Evolutionary conservation across 1,140 invertebrate species (phyloP), one percentile per base, ranked within the genome.

Genomic region (Drosophila burlai): DNA sequence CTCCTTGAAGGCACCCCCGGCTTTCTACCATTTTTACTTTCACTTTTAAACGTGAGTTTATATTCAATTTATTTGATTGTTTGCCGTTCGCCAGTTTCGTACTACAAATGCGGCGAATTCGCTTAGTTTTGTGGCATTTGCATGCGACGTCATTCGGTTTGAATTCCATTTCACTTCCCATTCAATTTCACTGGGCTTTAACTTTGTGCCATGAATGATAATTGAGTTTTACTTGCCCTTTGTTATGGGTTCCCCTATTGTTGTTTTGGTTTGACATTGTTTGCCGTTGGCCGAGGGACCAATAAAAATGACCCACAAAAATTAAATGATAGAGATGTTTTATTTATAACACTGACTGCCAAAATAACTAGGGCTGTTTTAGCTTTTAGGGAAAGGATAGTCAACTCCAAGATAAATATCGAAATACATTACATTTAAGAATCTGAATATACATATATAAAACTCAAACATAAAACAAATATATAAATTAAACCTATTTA

Each of bases 51-150:
- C 80, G 61, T 83, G 64, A 89, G 76, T 80, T 86, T 86, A 80
- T 86, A 86, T 86, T 86, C 84, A 87, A 89, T 86, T 86, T 87
- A 69, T 80, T 87, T 72, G 64, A 55, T 72, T 82, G 50, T 76
- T 67, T 49, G 67, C 46, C 38, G 49, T 43, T 67, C 36, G 40
- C 40, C 46, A 76, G 55, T 59, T 62, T 66, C 29, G 55, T 60
- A 67, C 40, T 77, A 68, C 63, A 68, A 77, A 68, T 68, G 74
- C 57, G 73, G 45, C 57, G 67, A 63, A 58, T 58, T 68, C 46
- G 45, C 55, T 54, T 54, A 68, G 61, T 46, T 55, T 68, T 49
- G 45, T 13, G 18, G 16, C 54, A 80, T 86, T 87, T 87, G 71
- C 82, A 85, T 84, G 77, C 63, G 63, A 80, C 62, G 66, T 74